phyloP scores from a whole-genome alignment of 2,797 vertebrate genomes.

The Lindbergichthys nudifrons region DNA sequence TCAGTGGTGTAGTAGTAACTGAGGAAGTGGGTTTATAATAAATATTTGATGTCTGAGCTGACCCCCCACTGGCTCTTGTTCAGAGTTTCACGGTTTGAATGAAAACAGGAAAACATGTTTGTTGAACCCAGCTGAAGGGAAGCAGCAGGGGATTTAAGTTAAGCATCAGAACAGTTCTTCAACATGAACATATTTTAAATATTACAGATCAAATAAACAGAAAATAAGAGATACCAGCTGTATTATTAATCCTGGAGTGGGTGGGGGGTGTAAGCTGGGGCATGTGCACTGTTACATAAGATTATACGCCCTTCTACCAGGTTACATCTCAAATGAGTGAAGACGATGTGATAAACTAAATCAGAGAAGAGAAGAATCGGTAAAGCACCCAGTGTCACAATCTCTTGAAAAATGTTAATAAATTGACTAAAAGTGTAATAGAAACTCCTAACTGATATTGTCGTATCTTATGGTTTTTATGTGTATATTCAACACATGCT shows the following conservation, averaged over 20 bases:
- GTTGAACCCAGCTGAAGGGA: background rate
- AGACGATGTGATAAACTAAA: background rate
- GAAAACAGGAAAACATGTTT: background rate
- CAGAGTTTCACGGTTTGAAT: conserved; percentile 4
- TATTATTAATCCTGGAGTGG: background rate
- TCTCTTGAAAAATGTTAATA: no score
- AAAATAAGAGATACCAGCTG: conserved; percentile 3
- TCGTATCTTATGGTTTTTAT: no score
- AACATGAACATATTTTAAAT: background rate
- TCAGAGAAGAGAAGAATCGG: background rate
- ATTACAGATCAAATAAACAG: background rate
- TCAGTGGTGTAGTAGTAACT: conserved; percentile 19
- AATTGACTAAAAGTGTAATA: no score
- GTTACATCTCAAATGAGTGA: conserved; percentile 3
- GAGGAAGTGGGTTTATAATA: conserved; percentile 35
- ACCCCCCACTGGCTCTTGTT: background rate
- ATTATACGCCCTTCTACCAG: background rate
- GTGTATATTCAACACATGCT: no score
- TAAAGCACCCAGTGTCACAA: no score
- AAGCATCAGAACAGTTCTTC: background rate
- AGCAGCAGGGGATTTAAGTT: background rate
- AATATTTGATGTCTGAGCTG: conserved; percentile 48
- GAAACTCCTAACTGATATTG: no score
- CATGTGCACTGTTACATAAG: conserved; percentile 4
- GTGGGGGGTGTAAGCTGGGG: background rate